Percentiles rank a stretch among this genome's conserved stretches.
Evolutionary conservation across 2,888 invertebrate species (phyloP).

Genomic region (Zele albiditarsus): DNA sequence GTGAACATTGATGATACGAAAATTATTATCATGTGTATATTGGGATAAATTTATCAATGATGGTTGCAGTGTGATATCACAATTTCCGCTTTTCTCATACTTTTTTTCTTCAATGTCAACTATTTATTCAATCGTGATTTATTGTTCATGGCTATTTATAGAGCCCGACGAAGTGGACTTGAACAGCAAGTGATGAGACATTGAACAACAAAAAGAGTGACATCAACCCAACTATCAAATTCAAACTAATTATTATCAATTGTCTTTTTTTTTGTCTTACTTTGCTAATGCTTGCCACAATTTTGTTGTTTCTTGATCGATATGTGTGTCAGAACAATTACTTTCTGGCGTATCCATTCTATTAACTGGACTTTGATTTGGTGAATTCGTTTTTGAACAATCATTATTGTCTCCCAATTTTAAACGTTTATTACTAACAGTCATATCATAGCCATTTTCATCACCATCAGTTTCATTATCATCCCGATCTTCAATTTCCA

Average conservation of each 20-base stretch:
- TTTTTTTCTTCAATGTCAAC: slow-evolving; percentile 45
- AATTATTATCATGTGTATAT: slow-evolving; percentile 32
- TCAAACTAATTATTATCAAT: slow-evolving; percentile 31
- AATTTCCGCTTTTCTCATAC: not conserved
- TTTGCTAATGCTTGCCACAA: slow-evolving; percentile 67
- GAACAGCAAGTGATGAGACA: slow-evolving; percentile 35
- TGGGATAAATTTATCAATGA: slow-evolving; percentile 42
- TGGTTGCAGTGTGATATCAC: slow-evolving; percentile 51
- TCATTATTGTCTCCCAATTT: slow-evolving; percentile 62
- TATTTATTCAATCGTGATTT: slow-evolving; percentile 56
- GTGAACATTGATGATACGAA: not conserved
- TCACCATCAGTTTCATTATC: slow-evolving; percentile 66
- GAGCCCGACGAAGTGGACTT: slow-evolving; percentile 46
- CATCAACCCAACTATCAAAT: slow-evolving; percentile 25
- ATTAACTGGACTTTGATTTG: slow-evolving; percentile 66
- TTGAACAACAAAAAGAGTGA: slow-evolving; percentile 26
- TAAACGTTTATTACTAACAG: slow-evolving; percentile 60
- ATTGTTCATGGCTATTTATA: slow-evolving; percentile 54
- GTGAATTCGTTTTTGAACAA: slow-evolving; percentile 60
- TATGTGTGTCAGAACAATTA: slow-evolving; percentile 69
- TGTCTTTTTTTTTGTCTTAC: slow-evolving; percentile 50
- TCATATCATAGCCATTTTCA: slow-evolving; percentile 68
- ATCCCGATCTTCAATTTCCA: slow-evolving; percentile 79
- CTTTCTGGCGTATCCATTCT: slow-evolving; percentile 71
- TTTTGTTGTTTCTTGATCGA: slow-evolving; percentile 68